These are phyloP conservation scores for Amazona vittata DNA, from an alignment of 2,113 vertebrate genomes.

Conservation along the genomic window DNA sequence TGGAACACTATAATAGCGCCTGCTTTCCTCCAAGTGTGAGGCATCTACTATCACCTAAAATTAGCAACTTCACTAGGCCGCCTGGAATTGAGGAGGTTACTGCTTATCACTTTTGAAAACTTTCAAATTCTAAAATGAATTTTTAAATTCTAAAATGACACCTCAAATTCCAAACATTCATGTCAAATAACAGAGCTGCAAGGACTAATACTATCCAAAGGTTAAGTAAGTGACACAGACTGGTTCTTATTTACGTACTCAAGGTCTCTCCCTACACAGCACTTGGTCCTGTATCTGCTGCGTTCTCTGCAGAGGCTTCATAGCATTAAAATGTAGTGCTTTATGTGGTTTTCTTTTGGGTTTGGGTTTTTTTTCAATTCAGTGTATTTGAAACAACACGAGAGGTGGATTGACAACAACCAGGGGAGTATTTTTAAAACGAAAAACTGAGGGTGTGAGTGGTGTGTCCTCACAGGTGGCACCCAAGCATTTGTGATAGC, in stretches of 20 bases:
- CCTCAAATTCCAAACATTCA: not conserved
- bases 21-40: not conserved
- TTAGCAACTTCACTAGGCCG: not conserved
- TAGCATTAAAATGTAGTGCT: not conserved
- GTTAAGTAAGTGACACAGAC: not conserved
- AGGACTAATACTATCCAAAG: too few species aligned
- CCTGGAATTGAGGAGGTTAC: not conserved
- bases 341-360: not conserved
- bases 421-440: not conserved
- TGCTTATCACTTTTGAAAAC: not conserved
- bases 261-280: not conserved
- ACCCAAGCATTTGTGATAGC: not conserved
- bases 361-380: not conserved
- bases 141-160: not conserved
- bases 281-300: not conserved
- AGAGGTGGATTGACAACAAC: not conserved
- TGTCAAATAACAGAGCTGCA: not conserved
- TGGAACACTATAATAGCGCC: not conserved
- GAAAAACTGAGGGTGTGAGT: not conserved
- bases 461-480: not conserved
- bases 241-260: not conserved
- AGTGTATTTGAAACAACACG: not conserved
- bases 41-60: not conserved
- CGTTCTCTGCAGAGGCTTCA: not conserved
- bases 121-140: not conserved